Evolutionary conservation across 2,888 invertebrate species (phyloP), one percentile per base, ranked within the genome.

Genomic region (Metacarcinus magister): DNA sequence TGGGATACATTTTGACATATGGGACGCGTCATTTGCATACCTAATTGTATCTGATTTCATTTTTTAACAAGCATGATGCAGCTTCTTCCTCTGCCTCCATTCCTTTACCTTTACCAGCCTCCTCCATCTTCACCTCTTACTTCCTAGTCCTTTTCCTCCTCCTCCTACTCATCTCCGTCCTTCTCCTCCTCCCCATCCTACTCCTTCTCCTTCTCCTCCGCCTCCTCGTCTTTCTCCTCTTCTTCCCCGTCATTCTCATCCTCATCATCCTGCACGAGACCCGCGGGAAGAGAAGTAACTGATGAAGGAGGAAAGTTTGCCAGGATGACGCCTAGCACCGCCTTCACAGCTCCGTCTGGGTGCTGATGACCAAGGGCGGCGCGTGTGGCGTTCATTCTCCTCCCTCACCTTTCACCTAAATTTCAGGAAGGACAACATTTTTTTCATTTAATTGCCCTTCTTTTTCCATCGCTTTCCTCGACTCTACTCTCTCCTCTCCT

Each of bases 11-110:
- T 54, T 54, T n/a, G 82, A 28, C 23, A 82, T 28, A 7, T 82
- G 82, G 2, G 32, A 82, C 82, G 32, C 32, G 67, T 5, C 32
- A 82, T 82, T 82, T 32, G 82, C 82, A 82, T 82, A 82, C 32
- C 13, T 82, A 82, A 82, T 82, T 82, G 82, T 32, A n/a, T 67
- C 32, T 13, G 82, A 82, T 82, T 82, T 82, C 32, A 82, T 82
- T 82, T 32, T 82, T 32, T 23, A 32, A 32, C 32, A 28, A 82
- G 82, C 23, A 67, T 67, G 67, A 67, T 67, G 67, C 82, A 82
- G 28, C 93, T 75, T 4, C 32, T 13, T 93, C 93, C 82, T 10
- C 82, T 16, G 0, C n/a, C 44, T 67, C 90, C 43, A 19, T n/a
- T 28, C 43, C n/a, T 39, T 43, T 44, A 32, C 39, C 75, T 67